These are phyloP conservation scores for Thymelicus sylvestris DNA, from an alignment of 2,888 invertebrate species.

Conservation along the genomic window DNA sequence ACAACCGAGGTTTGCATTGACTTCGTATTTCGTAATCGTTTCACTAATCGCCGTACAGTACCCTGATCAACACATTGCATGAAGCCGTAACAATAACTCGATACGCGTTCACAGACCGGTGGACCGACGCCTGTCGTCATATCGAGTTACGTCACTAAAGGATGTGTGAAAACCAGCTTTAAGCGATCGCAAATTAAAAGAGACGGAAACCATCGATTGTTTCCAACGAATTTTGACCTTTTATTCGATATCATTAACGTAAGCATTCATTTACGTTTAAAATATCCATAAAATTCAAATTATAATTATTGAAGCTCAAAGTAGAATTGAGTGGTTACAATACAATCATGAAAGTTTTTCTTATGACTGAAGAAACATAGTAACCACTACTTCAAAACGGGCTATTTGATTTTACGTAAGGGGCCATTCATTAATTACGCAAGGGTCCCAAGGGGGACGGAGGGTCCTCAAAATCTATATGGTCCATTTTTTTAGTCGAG, in stretches of 20 bases:
- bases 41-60: slow-evolving; percentile 8
- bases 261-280: not conserved
- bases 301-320: too few species aligned
- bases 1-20: not conserved
- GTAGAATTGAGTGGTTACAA: too few species aligned
- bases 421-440: too few species aligned
- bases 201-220: not conserved
- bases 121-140: slow-evolving; percentile 28
- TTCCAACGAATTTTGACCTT: slow-evolving; percentile 6
- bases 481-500: too few species aligned
- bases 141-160: slow-evolving; percentile 32
- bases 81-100: slow-evolving; percentile 38
- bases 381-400: not conserved
- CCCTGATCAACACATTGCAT: slow-evolving; percentile 25
- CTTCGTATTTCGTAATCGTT: slow-evolving; percentile 11
- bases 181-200: slow-evolving; percentile 22
- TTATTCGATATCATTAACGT: slow-evolving; percentile 15
- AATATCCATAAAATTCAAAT: too few species aligned
- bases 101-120: slow-evolving; percentile 33
- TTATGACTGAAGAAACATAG: too few species aligned
- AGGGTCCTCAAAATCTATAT: too few species aligned
- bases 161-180: slow-evolving; percentile 31
- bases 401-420: not conserved
- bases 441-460: too few species aligned
- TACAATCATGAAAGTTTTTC: too few species aligned